Evolutionary conservation across 92 coral and sea anemone species (phyloP), one percentile per base, ranked within the genome.

Genomic region (Pocillopora meandrina): DNA sequence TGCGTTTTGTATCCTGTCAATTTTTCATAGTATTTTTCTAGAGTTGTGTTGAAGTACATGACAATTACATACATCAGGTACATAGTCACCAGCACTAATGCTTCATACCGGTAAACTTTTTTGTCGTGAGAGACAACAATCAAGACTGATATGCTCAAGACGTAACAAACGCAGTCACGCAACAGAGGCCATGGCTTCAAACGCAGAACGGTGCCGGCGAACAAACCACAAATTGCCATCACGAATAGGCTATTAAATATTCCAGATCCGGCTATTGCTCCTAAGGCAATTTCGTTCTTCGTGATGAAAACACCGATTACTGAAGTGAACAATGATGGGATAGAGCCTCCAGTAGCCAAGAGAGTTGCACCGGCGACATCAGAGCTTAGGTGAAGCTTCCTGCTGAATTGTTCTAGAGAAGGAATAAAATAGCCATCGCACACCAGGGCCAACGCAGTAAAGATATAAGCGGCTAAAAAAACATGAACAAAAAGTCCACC

Each of bases 341-440:
- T 95, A 0, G 97, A 93, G 65, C 93, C 89, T 10, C 95, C 97
- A 19, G 91, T 92, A 19, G 97, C 97, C 97, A 93, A 89, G 69
- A 93, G 87, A 12, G 97, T 93, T 12, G 95, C 97, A 15, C 97
- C 97, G 15, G 95, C 95, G 1, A 93, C 97, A 74, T 93, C 93
- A 1, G 87, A 72, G 67, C 79, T 77, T 9, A 93, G 69, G 63
- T 84, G 72, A 36, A 93, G 70, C 26, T 82, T 89, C 35, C 77
- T 85, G 60, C 90, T 79, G 17, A 93, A 77, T 68, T 86, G 75
- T 79, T 93, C 93, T 5, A 93, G 85, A 12, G 97, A 91, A n/a
- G 95, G 88, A 1, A 93, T 95, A 78, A 93, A 93, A 74, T 93
- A 93, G 36, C 89, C 90, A 66, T 93, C 90, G n/a, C 97, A 91